Evolutionary conservation across 2,888 invertebrate species (phyloP).

Genomic region (Gastracanthus pulcherrimus): DNA sequence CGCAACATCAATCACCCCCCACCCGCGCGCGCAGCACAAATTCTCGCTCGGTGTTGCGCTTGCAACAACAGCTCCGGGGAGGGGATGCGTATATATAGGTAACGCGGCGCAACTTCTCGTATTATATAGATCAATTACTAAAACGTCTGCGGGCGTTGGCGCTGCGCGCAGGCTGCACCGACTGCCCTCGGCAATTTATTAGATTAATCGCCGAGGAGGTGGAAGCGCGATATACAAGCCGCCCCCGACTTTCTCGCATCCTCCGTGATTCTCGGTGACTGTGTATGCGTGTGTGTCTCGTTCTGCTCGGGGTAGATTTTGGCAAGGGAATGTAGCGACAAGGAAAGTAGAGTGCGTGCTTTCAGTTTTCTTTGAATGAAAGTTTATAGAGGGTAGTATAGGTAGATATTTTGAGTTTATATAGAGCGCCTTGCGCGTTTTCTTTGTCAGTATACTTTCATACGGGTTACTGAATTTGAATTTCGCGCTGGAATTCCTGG

Average conservation of each 20-base stretch:
- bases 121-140: slow-evolving; percentile 37
- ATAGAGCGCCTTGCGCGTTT: no score
- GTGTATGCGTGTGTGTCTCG: background rate
- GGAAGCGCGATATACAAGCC: background rate
- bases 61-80: background rate
- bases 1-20: slow-evolving; percentile 23
- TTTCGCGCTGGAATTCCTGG: no score
- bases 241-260: background rate
- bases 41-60: background rate
- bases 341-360: no score
- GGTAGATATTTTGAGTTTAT: no score
- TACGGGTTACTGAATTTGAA: no score
- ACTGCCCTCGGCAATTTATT: slow-evolving; percentile 21
- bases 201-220: slow-evolving; percentile 36
- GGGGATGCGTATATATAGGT: no score
- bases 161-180: background rate
- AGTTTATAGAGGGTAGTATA: no score
- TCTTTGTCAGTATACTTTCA: no score
- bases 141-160: no score
- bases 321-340: no score
- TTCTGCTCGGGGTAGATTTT: no score
- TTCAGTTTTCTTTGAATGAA: no score
- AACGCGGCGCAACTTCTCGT: background rate
- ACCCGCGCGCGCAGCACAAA: background rate
- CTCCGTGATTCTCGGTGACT: background rate